A percentile compares a stretch with the other conserved stretches of the same genome.
Conservation (phyloP, 37 sponge, comb jelly and placozoan genomes). For the Theonella swinhoei region DNA sequence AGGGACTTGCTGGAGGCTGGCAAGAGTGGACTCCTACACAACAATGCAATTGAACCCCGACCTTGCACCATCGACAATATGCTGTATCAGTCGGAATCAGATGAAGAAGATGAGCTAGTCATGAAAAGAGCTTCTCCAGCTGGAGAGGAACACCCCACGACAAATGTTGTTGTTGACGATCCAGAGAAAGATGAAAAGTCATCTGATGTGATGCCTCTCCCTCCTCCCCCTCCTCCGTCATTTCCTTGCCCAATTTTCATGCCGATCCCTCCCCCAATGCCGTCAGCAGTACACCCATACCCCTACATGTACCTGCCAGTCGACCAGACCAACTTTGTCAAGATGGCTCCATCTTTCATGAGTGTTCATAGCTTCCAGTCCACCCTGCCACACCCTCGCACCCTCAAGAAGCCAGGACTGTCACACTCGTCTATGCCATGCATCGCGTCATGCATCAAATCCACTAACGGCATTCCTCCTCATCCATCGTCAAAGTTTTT, state of each 20-base stretch:
- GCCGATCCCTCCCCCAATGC: neutral
- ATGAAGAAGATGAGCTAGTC: neutral
- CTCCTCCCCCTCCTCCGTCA: neutral
- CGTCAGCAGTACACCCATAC: neutral
- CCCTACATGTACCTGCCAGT: neutral
- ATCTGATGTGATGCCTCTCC: neutral
- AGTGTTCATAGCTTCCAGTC: neutral
- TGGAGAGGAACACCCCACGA: neutral
- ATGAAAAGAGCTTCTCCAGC: neutral
- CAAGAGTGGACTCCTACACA: conserved; percentile 40
- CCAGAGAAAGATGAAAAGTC: neutral
- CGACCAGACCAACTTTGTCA: neutral
- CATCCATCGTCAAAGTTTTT: conserved; percentile 54
- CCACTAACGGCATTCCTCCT: conserved; percentile 39
- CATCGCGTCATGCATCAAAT: conserved; percentile 9
- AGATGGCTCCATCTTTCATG: neutral
- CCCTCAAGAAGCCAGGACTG: neutral
- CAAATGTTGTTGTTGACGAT: neutral
- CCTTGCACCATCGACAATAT: conserved; percentile 30
- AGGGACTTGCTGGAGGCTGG: conserved; percentile 18
- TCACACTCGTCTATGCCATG: conserved; percentile 16
- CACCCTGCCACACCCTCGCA: neutral
- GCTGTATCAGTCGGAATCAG: conserved; percentile 15
- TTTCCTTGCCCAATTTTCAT: neutral
- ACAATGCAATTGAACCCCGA: conserved; percentile 12